Evolutionary conservation across 2,797 vertebrate genomes (phyloP).

Genomic region (Malurus splendens): DNA sequence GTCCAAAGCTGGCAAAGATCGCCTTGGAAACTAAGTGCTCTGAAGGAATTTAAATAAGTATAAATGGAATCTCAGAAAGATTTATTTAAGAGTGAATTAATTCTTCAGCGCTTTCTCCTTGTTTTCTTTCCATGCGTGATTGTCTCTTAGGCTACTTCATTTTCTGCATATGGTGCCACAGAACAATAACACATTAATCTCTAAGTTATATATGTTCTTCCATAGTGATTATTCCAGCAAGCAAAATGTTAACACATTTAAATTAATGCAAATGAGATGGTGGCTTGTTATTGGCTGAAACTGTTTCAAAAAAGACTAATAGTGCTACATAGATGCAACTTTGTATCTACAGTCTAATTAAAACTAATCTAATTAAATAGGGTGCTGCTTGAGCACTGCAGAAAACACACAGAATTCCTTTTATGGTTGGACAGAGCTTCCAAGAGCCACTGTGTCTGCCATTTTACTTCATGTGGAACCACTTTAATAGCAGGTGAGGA

Average conservation of each 20-base stretch:
- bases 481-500: slow-evolving; percentile 31
- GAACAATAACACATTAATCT: not conserved
- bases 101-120: not conserved
- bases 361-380: slow-evolving; percentile 49
- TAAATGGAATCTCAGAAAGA: slow-evolving; percentile 25
- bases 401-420: not conserved
- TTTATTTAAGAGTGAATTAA: slow-evolving; percentile 22
- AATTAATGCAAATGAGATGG: not conserved
- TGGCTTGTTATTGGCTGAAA: slow-evolving; percentile 16
- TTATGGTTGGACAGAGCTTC: slow-evolving; percentile 1
- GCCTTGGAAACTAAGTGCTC: slow-evolving; percentile 34
- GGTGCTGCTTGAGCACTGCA: not conserved
- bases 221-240: not conserved
- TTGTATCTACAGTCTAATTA: slow-evolving; percentile 41
- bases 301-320: not conserved
- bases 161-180: not conserved
- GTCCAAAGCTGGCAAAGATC: slow-evolving; percentile 4
- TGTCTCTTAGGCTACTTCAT: not conserved
- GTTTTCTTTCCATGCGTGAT: not conserved
- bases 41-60: slow-evolving; percentile 39
- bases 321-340: slow-evolving; percentile 22
- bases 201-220: not conserved
- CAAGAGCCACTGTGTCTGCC: not conserved
- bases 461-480: slow-evolving; percentile 19
- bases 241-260: slow-evolving; percentile 11